A percentile compares a stretch with the other conserved stretches of the same genome.
These are phyloP conservation scores for Speoplatyrhinus poulsoni DNA, from an alignment of 2,113 vertebrate genomes.

Conservation along the genomic window DNA sequence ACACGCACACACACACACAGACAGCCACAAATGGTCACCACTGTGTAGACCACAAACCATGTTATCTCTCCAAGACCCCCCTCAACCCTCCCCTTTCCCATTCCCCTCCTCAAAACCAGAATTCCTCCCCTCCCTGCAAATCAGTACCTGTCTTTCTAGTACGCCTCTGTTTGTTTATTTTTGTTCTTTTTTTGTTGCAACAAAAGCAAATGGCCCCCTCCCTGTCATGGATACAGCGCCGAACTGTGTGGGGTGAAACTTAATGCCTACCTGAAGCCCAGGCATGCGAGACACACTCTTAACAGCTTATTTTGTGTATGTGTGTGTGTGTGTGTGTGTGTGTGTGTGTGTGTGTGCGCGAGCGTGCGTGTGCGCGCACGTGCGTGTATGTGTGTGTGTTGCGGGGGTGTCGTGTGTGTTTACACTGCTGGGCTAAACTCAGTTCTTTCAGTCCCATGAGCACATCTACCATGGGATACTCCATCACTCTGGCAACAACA, in stretches of 20 bases:
- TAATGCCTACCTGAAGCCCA: slow-evolving; percentile 72
- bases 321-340: slow-evolving; percentile 15
- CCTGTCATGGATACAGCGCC: slow-evolving; percentile 55
- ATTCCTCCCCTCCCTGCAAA: slow-evolving; percentile 45
- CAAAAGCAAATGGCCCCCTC: slow-evolving; percentile 70
- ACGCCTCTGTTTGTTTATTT: slow-evolving; percentile 52
- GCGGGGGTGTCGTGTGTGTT: slow-evolving; percentile 50
- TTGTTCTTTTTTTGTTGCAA: slow-evolving; percentile 67
- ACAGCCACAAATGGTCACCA: neutral
- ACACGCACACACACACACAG: neutral
- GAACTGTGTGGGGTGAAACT: slow-evolving; percentile 65
- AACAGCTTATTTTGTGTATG: slow-evolving; percentile 70
- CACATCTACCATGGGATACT: slow-evolving; percentile 70
- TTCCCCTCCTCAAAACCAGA: slow-evolving; percentile 29
- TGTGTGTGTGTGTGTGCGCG: no score
- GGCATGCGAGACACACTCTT: slow-evolving; percentile 67
- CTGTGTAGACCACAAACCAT: neutral
- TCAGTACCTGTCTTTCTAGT: slow-evolving; percentile 57
- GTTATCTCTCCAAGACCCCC: no score
- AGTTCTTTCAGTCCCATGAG: slow-evolving; percentile 65
- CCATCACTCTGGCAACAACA: slow-evolving; percentile 74
- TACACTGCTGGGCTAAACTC: slow-evolving; percentile 66
- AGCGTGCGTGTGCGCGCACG: no score
- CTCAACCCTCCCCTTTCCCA: neutral
- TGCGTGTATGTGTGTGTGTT: no score